Base-by-base conservation (phyloP, 2,888 invertebrate genomes). In the Spilarctia lutea region DNA sequence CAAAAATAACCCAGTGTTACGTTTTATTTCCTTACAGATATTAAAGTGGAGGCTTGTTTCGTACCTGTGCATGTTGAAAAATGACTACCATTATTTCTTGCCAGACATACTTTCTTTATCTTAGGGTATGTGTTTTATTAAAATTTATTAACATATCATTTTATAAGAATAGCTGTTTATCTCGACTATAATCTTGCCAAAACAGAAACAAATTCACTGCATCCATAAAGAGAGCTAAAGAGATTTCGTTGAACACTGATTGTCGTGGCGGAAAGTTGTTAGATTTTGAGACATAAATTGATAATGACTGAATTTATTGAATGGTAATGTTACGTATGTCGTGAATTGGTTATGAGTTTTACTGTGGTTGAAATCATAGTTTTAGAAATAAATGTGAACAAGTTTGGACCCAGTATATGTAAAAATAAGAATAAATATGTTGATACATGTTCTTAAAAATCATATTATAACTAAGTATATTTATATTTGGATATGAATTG, bases 121-220 rank as follows among this genome's bases (percentile, higher is more conserved):
- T 71, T n/a, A 68, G 72, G 79, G 77, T 73, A 83, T 80, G 80
- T 77, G 79, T 85, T 83, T 87, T 87, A 87, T 87, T 86, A 86
- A 85, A 87, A 87, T 91, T 90, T 90, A 91, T 89, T 89, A 90
- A 87, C 87, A 88, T 89, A 89, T 90, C 89, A 91, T 87, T 87
- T 83, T 88, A 88, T 91, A 90, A 89, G 90, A 89, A 91, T 90
- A 88, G 87, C 85, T 83, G 79, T 79, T 83, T 83, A 85, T 83
- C 81, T 80, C 78, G 42, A 73, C 60, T 45, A 65, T 68, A 75
- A 71, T 75, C 65, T 68, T 65, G 71, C 71, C 71, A 71, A 27
- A 65, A 52, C 18, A 45, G 39, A 33, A 65, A 39, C 30, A 48
- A 68, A 52, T 65, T 52, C 52, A n/a, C 65, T 30, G 30, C 63